A percentile compares a stretch with the other conserved stretches of the same genome.
Conservation (phyloP, 2,113 vertebrate genomes). For the Lagopus muta region DNA sequence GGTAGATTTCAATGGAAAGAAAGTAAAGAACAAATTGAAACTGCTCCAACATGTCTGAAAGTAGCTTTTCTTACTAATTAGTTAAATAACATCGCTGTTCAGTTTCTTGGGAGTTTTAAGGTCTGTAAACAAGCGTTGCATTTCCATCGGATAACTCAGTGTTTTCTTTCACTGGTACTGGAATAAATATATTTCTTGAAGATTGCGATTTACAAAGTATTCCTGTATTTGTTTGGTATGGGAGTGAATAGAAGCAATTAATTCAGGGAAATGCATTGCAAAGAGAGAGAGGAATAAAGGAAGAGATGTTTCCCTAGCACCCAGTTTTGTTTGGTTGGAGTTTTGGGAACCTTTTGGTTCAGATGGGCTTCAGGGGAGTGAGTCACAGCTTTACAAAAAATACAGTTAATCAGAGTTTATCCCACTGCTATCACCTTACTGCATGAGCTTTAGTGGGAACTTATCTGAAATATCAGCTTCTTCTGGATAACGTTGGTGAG, state of each 20-base stretch:
- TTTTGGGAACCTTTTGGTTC: neutral
- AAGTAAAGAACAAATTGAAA: constrained; percentile 36
- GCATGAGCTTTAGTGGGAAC: neutral
- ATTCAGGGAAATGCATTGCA: neutral
- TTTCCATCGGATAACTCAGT: neutral
- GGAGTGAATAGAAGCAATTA: neutral
- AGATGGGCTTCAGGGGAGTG: neutral
- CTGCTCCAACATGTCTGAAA: constrained; percentile 20
- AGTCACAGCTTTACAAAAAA: neutral
- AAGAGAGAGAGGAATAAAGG: neutral
- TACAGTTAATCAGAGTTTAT: neutral
- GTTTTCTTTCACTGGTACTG: neutral
- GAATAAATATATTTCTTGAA: neutral
- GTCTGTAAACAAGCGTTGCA: neutral
- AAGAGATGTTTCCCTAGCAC: neutral
- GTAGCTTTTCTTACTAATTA: constrained; percentile 24
- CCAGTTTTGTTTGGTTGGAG: neutral
- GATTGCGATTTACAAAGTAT: neutral
- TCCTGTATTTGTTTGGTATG: neutral
- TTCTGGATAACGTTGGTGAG: neutral
- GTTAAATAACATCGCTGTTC: neutral
- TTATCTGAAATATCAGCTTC: neutral
- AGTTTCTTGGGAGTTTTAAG: constrained; percentile 8
- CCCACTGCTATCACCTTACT: neutral
- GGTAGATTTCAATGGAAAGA: constrained; percentile 37